These are phyloP conservation scores for Galeopsomyia nigrocyanea DNA, from an alignment of 2,888 invertebrate species.

Conservation along the genomic window DNA sequence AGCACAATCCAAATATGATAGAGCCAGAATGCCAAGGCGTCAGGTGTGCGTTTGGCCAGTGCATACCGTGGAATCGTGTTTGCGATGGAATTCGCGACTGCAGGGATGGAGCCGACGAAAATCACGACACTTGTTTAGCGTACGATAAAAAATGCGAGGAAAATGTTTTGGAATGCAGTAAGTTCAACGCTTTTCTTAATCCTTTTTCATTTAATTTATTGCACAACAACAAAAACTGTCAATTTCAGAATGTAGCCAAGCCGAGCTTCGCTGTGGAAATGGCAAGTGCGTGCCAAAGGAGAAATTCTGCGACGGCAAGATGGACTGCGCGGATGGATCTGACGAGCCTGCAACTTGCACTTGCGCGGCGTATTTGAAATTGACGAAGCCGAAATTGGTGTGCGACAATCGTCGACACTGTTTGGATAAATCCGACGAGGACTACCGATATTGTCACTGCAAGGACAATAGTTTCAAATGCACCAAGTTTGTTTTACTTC, in stretches of 20 bases:
- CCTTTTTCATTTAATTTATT: slow-evolving; percentile 9
- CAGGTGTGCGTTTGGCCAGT: slow-evolving; percentile 80
- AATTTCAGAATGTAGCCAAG: slow-evolving; percentile 73
- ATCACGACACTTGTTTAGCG: slow-evolving; percentile 68
- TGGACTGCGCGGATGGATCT: slow-evolving; percentile 80
- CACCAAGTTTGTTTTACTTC: slow-evolving; percentile 67
- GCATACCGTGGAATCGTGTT: slow-evolving; percentile 73
- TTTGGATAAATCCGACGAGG: slow-evolving; percentile 83
- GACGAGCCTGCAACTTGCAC: slow-evolving; percentile 79
- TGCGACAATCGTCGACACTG: slow-evolving; percentile 86
- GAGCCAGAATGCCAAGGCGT: slow-evolving; percentile 71
- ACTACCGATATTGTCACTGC: slow-evolving; percentile 76
- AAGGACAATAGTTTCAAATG: slow-evolving; percentile 71
- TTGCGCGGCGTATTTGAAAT: slow-evolving; percentile 77
- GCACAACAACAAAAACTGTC: not conserved
- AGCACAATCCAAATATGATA: not conserved
- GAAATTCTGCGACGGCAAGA: slow-evolving; percentile 76
- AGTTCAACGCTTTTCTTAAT: slow-evolving; percentile 51
- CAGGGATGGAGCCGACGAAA: slow-evolving; percentile 79
- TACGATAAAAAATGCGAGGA: slow-evolving; percentile 64
- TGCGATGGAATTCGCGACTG: slow-evolving; percentile 81
- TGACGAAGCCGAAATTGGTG: slow-evolving; percentile 78
- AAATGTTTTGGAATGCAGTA: slow-evolving; percentile 73
- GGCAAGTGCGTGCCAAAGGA: slow-evolving; percentile 79
- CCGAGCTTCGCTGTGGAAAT: slow-evolving; percentile 78